Percentiles rank a stretch among this genome's conserved stretches.
phyloP scores from a whole-genome alignment of 2,888 invertebrate genomes.

The Eilema depressum region DNA sequence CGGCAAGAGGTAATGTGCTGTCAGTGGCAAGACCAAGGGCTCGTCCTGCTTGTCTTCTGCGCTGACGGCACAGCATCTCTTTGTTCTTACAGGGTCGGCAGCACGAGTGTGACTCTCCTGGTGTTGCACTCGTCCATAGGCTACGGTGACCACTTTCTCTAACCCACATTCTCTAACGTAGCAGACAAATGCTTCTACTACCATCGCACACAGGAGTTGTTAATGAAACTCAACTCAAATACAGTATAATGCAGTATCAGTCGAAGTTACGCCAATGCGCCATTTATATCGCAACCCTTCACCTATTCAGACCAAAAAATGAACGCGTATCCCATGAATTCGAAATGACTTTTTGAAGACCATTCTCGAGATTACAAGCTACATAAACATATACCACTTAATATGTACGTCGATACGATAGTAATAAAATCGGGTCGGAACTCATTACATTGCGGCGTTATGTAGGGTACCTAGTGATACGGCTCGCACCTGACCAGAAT shows the following conservation, averaged over 20 bases:
- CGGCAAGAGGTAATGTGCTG: too few relatives aligned
- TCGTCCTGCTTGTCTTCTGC: too few relatives aligned
- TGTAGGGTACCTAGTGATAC: conserved; percentile 46
- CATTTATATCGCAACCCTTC: conserved; percentile 12
- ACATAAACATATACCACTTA: conserved; percentile 48
- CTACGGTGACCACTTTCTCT: too few relatives aligned
- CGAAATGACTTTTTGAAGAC: conserved; percentile 42
- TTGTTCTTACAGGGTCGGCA: too few relatives aligned
- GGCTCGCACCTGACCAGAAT: conserved; percentile 58
- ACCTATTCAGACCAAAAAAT: conserved; percentile 14
- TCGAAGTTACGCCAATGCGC: conserved; percentile 12
- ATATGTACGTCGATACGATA: conserved; percentile 42
- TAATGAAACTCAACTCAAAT: background rate
- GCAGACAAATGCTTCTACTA: background rate
- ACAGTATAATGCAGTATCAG: background rate
- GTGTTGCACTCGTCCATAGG: too few relatives aligned
- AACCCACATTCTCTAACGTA: background rate
- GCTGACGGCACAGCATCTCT: too few relatives aligned
- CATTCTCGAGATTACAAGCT: conserved; percentile 43
- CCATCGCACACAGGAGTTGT: background rate
- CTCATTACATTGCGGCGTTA: conserved; percentile 44
- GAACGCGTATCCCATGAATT: conserved; percentile 23
- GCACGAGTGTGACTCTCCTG: too few relatives aligned
- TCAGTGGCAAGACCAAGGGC: too few relatives aligned
- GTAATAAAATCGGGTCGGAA: conserved; percentile 45